Evolutionary conservation across 2,888 invertebrate genomes (phyloP), one percentile per base, ranked within the genome.

Genomic region (Torymus auratus): DNA sequence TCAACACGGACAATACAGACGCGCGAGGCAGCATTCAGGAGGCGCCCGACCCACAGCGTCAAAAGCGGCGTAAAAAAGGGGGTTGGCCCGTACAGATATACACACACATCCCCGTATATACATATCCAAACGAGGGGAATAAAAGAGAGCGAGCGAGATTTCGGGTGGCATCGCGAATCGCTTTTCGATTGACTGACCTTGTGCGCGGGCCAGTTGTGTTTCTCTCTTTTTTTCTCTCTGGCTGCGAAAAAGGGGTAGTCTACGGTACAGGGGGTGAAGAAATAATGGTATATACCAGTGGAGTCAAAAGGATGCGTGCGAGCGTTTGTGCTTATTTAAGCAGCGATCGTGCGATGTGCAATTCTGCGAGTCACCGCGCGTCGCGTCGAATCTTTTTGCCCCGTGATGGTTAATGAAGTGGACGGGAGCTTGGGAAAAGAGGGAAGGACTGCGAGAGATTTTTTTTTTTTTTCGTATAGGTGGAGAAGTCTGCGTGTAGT

Each of bases 181-280:
- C 84, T 88, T 86, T 86, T 86, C 87, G 85, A 88, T 87, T 85
- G 85, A 86, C 85, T 83, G 84, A 82, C 74, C 79, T 76, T 67
- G 83, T 78, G 78, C 73, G 82, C 56, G 41, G 56, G 23, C 12
- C 76, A 58, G 67, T 67, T 62, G 20, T 53, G 4, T 62, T 61
- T 64, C 55, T 60, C 56, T 41, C 15, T 17, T 41, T 28, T 28
- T 28, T 28, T 28, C 3, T 28, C n/a, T n/a, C n/a, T n/a, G n/a
- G 28, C 28, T 28, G 7, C 28, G 28, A 28, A 28, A 28, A 28
- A 28, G 28, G 28, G 28, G 28, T 28, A 28, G 28, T 2, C 28
- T 2, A 28, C 28, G 28, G 3, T 4, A 4, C 28, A 28, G 28
- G 28, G 28, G 28, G 28, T 11, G 55, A 65, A 75, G 74, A 73